These are phyloP conservation scores for Stichopus chloronotus DNA, from an alignment of 35 echinoderm and acorn worm species.

Conservation along the genomic window DNA sequence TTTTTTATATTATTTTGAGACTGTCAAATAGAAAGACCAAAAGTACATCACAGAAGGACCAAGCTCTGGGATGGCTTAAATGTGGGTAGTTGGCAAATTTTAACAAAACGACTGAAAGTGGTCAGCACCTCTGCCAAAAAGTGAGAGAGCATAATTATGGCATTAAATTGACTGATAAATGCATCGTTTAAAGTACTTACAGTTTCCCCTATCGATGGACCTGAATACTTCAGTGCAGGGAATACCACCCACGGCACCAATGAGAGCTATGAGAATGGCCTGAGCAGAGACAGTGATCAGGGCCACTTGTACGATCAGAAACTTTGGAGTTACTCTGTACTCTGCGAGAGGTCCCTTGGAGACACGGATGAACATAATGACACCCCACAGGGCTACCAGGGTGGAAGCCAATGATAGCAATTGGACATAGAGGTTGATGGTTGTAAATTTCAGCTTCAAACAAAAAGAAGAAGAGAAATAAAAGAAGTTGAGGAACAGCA, in stretches of 20 bases:
- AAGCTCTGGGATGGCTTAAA: too few species aligned
- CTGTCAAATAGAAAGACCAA: too few species aligned
- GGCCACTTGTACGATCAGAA: slow-evolving; percentile 78
- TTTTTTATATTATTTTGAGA: too few species aligned
- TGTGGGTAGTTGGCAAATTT: too few species aligned
- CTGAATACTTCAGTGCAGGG: slow-evolving; percentile 75
- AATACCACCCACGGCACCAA: slow-evolving; percentile 56
- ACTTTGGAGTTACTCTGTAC: slow-evolving; percentile 82
- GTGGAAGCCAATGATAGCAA: slow-evolving; percentile 76
- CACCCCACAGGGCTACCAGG: slow-evolving; percentile 80
- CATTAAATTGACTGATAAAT: too few species aligned
- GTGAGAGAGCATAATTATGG: too few species aligned
- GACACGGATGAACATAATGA: slow-evolving; percentile 78
- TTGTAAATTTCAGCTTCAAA: slow-evolving; percentile 59
- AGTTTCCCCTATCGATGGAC: slow-evolving; percentile 74
- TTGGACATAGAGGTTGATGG: slow-evolving; percentile 82
- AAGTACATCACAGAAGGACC: too few species aligned
- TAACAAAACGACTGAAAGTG: too few species aligned
- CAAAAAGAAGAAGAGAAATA: background rate
- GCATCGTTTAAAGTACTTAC: slow-evolving; percentile 60
- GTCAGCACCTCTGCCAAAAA: too few species aligned
- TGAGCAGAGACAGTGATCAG: slow-evolving; percentile 81
- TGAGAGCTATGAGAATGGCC: slow-evolving; percentile 63
- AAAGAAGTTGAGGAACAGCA: background rate
- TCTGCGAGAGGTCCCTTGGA: slow-evolving; percentile 72